Evolutionary conservation across 2,113 vertebrate species (phyloP), one percentile per base, ranked within the genome.

Genomic region (Calyptomena viridis): DNA sequence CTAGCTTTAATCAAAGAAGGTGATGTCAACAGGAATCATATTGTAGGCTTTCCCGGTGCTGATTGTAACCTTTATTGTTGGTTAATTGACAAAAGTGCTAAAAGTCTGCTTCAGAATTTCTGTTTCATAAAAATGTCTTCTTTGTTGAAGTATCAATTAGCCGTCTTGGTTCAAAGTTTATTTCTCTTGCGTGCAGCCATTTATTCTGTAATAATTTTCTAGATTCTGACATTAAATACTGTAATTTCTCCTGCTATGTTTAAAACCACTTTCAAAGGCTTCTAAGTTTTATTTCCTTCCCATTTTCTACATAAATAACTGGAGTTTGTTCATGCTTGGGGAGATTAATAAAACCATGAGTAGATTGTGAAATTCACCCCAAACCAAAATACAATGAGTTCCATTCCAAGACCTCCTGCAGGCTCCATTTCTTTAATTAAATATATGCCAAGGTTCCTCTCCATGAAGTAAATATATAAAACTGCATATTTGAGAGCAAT

Each of bases 111-210:
- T 96, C 73, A 89, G 90, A 84, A 94, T 92, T 94, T 96, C 83
- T 95, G 0, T 93, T 94, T 93, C 88, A 95, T 94, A 90, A 92
- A 97, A 95, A 92, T 79, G 53, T 92, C 92, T 93, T 80, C 69
- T 96, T 89, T 96, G 84, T 78, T 95, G 95, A 95, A 95, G 69
- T 91, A 93, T 97, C 85, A 96, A 96, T 96, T 96, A 94, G 53
- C 49, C 1, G 4, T 72, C 88, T 82, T 92, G 62, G 86, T 95
- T 96, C 95, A 90, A 93, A 96, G 80, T 97, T 95, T 94, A 92
- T 94, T 94, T 89, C 90, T 90, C 80, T 93, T 78, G 39, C 12
- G 24, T 58, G 56, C 40, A 84, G 73, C 60, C 83, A 87, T 96
- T 95, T 94, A 82, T 96, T 95, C 90, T 68, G 66, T 95, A 94